Evolutionary conservation across 2,113 vertebrate genomes (phyloP).

Genomic region (Corynorhinus townsendii): DNA sequence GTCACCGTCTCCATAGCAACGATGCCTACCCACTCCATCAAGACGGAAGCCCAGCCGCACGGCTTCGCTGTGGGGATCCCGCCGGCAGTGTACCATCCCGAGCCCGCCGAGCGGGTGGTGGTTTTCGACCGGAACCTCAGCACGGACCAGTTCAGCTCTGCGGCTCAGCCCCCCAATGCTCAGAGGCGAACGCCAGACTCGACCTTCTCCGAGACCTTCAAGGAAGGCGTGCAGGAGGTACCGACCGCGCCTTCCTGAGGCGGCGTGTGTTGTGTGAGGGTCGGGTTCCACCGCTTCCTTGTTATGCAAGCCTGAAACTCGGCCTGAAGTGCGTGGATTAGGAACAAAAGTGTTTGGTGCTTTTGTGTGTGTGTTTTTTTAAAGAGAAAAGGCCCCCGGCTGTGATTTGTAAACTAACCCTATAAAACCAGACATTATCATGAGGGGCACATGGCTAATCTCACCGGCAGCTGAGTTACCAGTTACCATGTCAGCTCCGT

Average conservation of each 20-base stretch:
- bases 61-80: constrained; percentile 90
- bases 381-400: constrained; percentile 48
- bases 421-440: constrained; percentile 61
- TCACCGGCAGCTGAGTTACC: constrained; percentile 57
- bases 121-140: constrained; percentile 89
- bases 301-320: constrained; percentile 70
- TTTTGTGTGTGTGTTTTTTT: constrained; percentile 9
- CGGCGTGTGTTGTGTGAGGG: constrained; percentile 48
- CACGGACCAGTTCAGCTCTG: constrained; percentile 89
- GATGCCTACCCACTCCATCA: constrained; percentile 91
- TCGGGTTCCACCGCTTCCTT: constrained; percentile 52
- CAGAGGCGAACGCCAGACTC: constrained; percentile 95
- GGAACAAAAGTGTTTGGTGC: constrained; percentile 59
- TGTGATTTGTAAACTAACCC: constrained; percentile 75
- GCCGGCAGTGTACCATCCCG: constrained; percentile 83
- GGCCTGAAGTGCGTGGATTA: constrained; percentile 58
- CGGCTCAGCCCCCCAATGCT: constrained; percentile 80
- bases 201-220: constrained; percentile 95
- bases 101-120: constrained; percentile 83
- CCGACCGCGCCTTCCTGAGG: constrained; percentile 41
- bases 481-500: constrained; percentile 43
- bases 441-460: constrained; percentile 66
- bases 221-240: constrained; percentile 95
- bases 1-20: constrained; percentile 94
- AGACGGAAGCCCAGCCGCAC: constrained; percentile 89